Conservation (phyloP, 2,888 invertebrate genomes). For the Graphium colonna region DNA sequence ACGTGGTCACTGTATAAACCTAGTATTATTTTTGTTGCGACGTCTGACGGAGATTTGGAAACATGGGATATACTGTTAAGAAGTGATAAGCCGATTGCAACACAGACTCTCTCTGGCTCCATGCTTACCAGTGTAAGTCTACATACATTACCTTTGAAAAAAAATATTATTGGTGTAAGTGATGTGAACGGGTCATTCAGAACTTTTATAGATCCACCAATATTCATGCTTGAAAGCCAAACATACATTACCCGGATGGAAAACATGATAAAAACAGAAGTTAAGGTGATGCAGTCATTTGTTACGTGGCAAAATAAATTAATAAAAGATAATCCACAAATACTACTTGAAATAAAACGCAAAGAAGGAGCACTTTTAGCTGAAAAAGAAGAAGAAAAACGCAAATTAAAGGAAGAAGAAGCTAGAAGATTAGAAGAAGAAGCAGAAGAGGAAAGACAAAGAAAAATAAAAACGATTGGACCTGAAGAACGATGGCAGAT, state of each 20-base stretch:
- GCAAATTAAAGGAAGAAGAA: conserved; percentile 55
- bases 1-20: conserved; percentile 89
- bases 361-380: conserved; percentile 64
- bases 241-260: conserved; percentile 62
- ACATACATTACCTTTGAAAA: conserved; percentile 77
- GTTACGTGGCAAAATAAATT: conserved; percentile 82
- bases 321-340: conserved; percentile 62
- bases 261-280: conserved; percentile 73
- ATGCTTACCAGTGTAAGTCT: conserved; percentile 82
- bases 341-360: conserved; percentile 57
- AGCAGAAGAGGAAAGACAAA: conserved; percentile 67
- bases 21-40: conserved; percentile 84
- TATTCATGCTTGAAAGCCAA: conserved; percentile 68
- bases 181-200: conserved; percentile 85
- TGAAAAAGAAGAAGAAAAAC: conserved; percentile 66
- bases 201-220: conserved; percentile 80
- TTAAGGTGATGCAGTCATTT: conserved; percentile 73
- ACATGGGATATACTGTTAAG: conserved; percentile 88
- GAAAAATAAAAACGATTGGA: conserved; percentile 58
- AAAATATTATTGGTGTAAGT: conserved; percentile 83
- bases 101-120: conserved; percentile 83
- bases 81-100: conserved; percentile 84
- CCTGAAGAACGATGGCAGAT: conserved; percentile 81
- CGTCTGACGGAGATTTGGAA: conserved; percentile 87
- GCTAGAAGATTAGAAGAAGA: conserved; percentile 72